Percentiles rank a stretch among this genome's conserved stretches.
phyloP scores from a whole-genome alignment of 2,888 invertebrate species.

The Melangyna quadrimaculata region DNA sequence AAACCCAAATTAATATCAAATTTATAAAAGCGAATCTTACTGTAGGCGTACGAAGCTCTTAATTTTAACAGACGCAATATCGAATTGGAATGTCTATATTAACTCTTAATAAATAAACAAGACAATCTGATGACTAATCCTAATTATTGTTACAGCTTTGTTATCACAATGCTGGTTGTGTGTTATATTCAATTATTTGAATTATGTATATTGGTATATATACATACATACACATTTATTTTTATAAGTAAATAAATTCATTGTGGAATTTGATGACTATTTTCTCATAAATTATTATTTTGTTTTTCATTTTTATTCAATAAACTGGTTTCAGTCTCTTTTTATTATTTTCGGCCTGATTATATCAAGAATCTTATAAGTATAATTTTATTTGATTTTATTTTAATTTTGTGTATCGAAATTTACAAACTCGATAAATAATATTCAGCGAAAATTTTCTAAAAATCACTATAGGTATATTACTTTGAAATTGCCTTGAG shows the following conservation, averaged over 20 bases:
- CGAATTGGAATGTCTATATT: not conserved
- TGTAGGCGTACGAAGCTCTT: not conserved
- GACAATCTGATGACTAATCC: not conserved
- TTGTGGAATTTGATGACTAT: too few relatives aligned
- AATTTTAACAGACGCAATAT: not conserved
- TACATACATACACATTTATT: too few relatives aligned
- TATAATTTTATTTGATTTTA: too few relatives aligned
- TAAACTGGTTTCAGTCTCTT: too few relatives aligned
- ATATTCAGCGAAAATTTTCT: not conserved
- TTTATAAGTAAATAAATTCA: too few relatives aligned
- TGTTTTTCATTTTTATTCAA: too few relatives aligned
- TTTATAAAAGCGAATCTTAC: not conserved
- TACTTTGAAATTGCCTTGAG: not conserved
- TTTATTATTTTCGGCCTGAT: too few relatives aligned
- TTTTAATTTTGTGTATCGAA: not conserved
- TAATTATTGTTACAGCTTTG: not conserved
- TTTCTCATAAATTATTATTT: too few relatives aligned
- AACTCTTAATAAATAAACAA: not conserved
- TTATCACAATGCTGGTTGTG: not conserved
- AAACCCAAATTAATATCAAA: not conserved
- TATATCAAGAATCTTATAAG: too few relatives aligned
- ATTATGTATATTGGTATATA: too few relatives aligned
- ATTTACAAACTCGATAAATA: not conserved
- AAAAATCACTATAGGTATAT: not conserved
- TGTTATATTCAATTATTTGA: too few relatives aligned